Base-by-base conservation (phyloP, 2,113 vertebrate species). In the Eretmochelys imbricata region DNA sequence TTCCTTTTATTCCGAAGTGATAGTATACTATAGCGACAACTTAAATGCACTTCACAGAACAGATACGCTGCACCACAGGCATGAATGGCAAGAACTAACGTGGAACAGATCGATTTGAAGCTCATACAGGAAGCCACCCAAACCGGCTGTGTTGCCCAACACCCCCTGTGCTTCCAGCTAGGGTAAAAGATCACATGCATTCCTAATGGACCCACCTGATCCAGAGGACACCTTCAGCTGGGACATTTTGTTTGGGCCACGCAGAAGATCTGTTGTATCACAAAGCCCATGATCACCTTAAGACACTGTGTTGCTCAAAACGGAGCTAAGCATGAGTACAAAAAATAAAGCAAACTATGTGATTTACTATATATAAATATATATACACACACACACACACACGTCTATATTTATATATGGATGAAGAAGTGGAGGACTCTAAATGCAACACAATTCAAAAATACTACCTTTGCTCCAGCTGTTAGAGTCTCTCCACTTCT, bases 331-430 rank as follows among this genome's bases (percentile, higher is more conserved):
- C 98, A 98, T 97, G 95, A 93, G 96, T 98, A 98, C 94, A 98
- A 98, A 98, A 98, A 98, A 98, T 98, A 98, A 98, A 98, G 97
- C 95, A 85, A 97, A 96, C 96, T 98, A 98, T 97, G 92, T 93
- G 97, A 98, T 96, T 97, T 98, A 94, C 91, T 96, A 88, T 97
- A 92, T 98, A 86, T 97, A 96, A 97, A 98, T 97, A 42, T 5
- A 42, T 42, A 38, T 38, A 38, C 38, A 38, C 38, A 38, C 38
- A 38, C 38, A 42, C 38, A 42, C 5, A 42, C 42, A 42, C 5
- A 97, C 94, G 95, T 96, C 88, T 69, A 94, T 97, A 97, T 97
- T 96, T 97, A 97, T 95, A 97, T 93, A 90, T 76, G 89, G 95
- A 95, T 95, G 94, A 92, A 89, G 46, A 97, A 96, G 97, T 95